Evolutionary conservation across 2,888 invertebrate species (phyloP).

Genomic region (Heliconius charithonia): DNA sequence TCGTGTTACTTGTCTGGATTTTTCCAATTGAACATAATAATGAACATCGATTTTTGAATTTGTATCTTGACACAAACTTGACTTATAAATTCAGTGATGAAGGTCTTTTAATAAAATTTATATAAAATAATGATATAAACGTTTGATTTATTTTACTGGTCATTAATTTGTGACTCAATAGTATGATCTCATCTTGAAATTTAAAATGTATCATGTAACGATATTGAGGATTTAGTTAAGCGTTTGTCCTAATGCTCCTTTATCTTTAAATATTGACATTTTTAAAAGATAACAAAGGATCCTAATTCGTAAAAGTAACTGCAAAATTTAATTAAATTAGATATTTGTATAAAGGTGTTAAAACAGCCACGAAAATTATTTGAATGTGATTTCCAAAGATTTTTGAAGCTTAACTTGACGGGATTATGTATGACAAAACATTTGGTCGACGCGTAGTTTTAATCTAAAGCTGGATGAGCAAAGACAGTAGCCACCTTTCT

Average conservation of each 20-base stretch:
- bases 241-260: conserved; percentile 9
- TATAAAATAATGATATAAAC: conserved; percentile 38
- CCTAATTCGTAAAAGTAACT: conserved; percentile 36
- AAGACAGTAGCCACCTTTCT: conserved; percentile 55
- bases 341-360: conserved; percentile 29
- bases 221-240: not conserved
- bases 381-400: conserved; percentile 42
- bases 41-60: conserved; percentile 45
- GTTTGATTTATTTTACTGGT: conserved; percentile 40
- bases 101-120: conserved; percentile 42
- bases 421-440: conserved; percentile 48
- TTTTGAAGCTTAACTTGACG: conserved; percentile 45
- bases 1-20: conserved; percentile 65
- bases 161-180: conserved; percentile 33
- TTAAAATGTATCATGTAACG: conserved; percentile 2
- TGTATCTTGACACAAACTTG: conserved; percentile 41
- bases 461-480: conserved; percentile 45
- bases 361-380: conserved; percentile 17
- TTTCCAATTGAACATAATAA: conserved; percentile 52
- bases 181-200: conserved; percentile 29
- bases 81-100: conserved; percentile 44
- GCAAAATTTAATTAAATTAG: conserved; percentile 46
- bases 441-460: conserved; percentile 46
- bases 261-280: conserved; percentile 28
- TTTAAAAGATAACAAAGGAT: conserved; percentile 22